phyloP scores from a whole-genome alignment of 1,140 invertebrate genomes.

The Capitella teleta region DNA sequence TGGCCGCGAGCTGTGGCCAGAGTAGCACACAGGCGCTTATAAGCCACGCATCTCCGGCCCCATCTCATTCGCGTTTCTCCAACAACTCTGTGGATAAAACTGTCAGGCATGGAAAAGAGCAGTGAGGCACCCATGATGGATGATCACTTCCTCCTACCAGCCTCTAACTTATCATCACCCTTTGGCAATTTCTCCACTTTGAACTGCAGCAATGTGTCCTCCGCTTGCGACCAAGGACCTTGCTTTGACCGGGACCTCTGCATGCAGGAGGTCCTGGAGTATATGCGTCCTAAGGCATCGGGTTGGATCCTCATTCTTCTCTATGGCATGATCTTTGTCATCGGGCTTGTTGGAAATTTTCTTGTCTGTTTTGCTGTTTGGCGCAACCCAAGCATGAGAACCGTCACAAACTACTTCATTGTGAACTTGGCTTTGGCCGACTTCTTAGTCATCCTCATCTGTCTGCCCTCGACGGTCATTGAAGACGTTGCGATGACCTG shows the following conservation, averaged over 20 bases:
- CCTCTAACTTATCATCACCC: too few species aligned
- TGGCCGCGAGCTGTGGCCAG: too few species aligned
- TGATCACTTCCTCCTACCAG: too few species aligned
- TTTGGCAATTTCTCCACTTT: too few species aligned
- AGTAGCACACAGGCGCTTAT: too few species aligned
- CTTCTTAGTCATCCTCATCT: slow-evolving; percentile 77
- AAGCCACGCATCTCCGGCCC: too few species aligned
- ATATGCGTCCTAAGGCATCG: slow-evolving; percentile 19
- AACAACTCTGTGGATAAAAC: too few species aligned
- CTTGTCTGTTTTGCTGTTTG: slow-evolving; percentile 80
- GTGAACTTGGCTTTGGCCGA: slow-evolving; percentile 86
- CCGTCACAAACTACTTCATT: slow-evolving; percentile 86
- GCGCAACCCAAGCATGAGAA: slow-evolving; percentile 71
- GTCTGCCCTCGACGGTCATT: slow-evolving; percentile 73
- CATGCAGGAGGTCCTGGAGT: slow-evolving; percentile 46
- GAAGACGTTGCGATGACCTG: slow-evolving; percentile 85
- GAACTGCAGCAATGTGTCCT: slow-evolving; percentile 43
- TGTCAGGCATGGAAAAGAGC: too few species aligned
- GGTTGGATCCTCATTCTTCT: slow-evolving; percentile 58
- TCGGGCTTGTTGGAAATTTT: slow-evolving; percentile 72
- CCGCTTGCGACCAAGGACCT: slow-evolving; percentile 45
- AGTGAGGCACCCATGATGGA: too few species aligned
- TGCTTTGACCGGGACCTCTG: too few species aligned
- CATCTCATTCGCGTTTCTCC: too few species aligned
- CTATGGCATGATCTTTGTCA: slow-evolving; percentile 58